Percentiles rank a stretch among this genome's conserved stretches.
These are phyloP conservation scores for Hyperoplus lanceolatus DNA, from an alignment of 2,797 vertebrate genomes.

Conservation along the genomic window DNA sequence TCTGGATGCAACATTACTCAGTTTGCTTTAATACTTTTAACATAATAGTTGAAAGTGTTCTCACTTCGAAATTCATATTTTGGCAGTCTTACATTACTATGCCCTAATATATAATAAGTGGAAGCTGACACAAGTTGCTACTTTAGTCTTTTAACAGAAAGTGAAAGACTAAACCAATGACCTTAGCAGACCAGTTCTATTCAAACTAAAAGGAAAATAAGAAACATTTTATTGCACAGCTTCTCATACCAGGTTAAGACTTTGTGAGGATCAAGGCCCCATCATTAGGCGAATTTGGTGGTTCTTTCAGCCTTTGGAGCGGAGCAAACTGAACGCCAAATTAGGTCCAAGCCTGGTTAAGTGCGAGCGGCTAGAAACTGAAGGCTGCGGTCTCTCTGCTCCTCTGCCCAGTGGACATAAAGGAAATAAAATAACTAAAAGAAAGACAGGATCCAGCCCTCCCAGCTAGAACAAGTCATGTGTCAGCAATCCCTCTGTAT, in stretches of 20 bases:
- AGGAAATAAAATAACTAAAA: constrained; percentile 48
- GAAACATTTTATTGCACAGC: not conserved
- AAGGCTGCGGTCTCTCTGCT: constrained; percentile 39
- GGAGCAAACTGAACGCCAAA: constrained; percentile 44
- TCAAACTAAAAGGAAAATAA: no score
- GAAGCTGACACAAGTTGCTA: not conserved
- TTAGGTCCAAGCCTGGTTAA: constrained; percentile 57
- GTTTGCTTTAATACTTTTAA: no score
- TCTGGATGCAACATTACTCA: not conserved
- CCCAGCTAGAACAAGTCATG: constrained; percentile 67
- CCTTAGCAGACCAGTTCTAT: no score
- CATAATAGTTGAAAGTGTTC: not conserved
- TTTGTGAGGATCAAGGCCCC: constrained; percentile 12
- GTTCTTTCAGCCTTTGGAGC: constrained; percentile 8
- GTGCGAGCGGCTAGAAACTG: constrained; percentile 47
- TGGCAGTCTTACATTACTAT: not conserved
- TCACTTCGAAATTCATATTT: not conserved
- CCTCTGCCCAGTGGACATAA: constrained; percentile 63
- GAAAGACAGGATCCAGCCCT: constrained; percentile 55
- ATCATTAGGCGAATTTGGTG: constrained; percentile 29
- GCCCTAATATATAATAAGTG: not conserved
- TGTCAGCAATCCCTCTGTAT: constrained; percentile 65
- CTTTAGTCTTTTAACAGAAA: no score
- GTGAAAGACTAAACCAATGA: no score
- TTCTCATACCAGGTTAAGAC: constrained; percentile 1